Evolutionary conservation across 2,888 invertebrate genomes (phyloP).

Genomic region (Clusia tigrina): DNA sequence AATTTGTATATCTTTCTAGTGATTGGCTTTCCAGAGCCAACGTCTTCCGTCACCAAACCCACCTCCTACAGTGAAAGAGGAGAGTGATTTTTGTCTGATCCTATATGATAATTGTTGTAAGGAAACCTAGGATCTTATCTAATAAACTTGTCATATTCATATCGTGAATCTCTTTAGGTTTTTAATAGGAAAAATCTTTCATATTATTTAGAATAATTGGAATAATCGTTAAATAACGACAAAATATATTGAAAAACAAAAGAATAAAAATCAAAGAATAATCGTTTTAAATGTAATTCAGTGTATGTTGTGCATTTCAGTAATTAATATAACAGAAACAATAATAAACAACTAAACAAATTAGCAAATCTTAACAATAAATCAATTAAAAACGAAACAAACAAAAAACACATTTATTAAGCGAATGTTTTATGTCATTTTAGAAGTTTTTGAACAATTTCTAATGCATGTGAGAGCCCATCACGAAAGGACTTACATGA

Average conservation of each 20-base stretch:
- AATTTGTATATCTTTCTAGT: too few species aligned
- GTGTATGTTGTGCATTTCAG: conserved; percentile 58
- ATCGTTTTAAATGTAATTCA: conserved; percentile 56
- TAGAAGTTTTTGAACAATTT: background rate
- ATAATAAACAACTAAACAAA: conserved; percentile 32
- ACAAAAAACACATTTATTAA: background rate
- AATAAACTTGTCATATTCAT: too few species aligned
- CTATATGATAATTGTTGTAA: too few species aligned
- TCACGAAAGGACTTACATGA: too few species aligned
- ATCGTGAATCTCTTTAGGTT: too few species aligned
- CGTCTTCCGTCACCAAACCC: too few species aligned
- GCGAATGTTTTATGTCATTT: background rate
- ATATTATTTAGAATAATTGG: background rate
- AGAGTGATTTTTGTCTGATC: too few species aligned
- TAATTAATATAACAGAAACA: conserved; percentile 48
- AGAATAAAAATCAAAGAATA: conserved; percentile 30
- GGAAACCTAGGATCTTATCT: too few species aligned
- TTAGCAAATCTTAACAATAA: background rate
- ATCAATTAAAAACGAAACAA: background rate
- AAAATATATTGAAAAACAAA: conserved; percentile 28
- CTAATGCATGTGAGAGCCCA: background rate
- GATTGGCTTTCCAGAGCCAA: too few species aligned
- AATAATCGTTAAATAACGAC: too few species aligned
- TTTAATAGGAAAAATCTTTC: too few species aligned
- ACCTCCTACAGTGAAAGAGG: too few species aligned